A percentile compares a stretch with the other conserved stretches of the same genome.
Conservation (phyloP, 2,113 vertebrate species). For the Alaudala cheleensis region DNA sequence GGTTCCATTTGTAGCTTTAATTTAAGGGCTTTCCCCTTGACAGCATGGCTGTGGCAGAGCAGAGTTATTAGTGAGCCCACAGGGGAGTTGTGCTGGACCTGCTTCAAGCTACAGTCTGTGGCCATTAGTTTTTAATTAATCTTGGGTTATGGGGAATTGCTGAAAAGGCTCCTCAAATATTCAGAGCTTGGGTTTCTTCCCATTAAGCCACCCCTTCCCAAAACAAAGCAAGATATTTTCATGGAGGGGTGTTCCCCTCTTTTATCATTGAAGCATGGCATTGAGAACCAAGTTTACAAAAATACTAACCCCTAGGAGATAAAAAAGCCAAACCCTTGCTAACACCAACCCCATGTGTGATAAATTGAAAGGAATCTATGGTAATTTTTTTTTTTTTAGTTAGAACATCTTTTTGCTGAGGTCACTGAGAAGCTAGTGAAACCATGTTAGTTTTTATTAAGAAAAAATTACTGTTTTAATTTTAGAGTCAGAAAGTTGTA, state of each 20-base stretch:
- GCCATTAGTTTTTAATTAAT: constrained; percentile 31
- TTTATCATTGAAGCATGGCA: neutral
- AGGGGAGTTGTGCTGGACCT: neutral
- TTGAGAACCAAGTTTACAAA: neutral
- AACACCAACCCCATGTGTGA: neutral
- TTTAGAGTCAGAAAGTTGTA: neutral
- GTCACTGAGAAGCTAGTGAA: neutral
- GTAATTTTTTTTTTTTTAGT: neutral
- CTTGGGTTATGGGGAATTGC: neutral
- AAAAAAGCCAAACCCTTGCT: neutral
- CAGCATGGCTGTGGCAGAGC: neutral
- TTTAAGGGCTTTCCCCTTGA: neutral
- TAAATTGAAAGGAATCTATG: neutral
- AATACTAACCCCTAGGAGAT: neutral
- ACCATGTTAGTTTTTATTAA: neutral
- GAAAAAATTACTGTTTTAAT: neutral
- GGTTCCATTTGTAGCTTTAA: constrained; percentile 15
- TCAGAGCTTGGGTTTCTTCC: neutral
- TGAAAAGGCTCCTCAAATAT: neutral
- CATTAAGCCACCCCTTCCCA: neutral
- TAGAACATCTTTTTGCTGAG: neutral
- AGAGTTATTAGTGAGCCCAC: neutral
- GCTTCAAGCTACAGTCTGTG: neutral
- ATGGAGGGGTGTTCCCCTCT: neutral
- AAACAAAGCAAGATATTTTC: neutral